Conservation (phyloP, 2,888 invertebrate species). For the Sialis fuliginosa region DNA sequence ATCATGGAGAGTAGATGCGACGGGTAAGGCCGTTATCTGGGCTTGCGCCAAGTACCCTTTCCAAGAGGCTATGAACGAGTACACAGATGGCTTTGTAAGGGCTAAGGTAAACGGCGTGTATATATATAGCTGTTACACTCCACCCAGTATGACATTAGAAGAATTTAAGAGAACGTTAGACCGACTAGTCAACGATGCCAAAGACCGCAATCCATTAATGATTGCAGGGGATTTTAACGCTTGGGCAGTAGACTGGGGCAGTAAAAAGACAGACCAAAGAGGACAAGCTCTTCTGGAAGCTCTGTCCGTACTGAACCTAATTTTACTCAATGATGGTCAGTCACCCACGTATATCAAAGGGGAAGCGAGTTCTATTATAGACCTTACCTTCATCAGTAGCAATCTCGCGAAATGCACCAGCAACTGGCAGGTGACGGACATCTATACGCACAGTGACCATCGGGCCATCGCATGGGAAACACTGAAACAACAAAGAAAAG, state of each 20-base stretch:
- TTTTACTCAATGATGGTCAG: conserved; percentile 7
- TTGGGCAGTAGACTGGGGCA: conserved; percentile 10
- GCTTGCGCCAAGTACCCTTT: not conserved
- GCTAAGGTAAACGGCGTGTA: conserved; percentile 6
- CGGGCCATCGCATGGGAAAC: not conserved
- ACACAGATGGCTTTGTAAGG: conserved; percentile 7
- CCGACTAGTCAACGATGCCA: conserved; percentile 8
- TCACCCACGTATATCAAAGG: conserved; percentile 8
- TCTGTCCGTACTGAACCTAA: conserved; percentile 6
- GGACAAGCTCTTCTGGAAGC: conserved; percentile 8
- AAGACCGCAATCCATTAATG: not conserved
- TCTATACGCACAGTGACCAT: conserved; percentile 1
- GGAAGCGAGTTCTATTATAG: conserved; percentile 9
- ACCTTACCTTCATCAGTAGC: conserved; percentile 10
- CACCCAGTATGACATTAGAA: conserved; percentile 6
- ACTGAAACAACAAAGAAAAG: not conserved
- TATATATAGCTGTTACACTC: conserved; percentile 10
- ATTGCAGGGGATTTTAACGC: conserved; percentile 11
- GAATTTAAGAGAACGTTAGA: conserved; percentile 7
- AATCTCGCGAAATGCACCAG: conserved; percentile 3
- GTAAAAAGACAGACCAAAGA: conserved; percentile 5
- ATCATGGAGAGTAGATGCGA: not conserved
- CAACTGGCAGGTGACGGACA: conserved; percentile 5
- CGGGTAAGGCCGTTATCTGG: not conserved
- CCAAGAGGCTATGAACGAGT: not conserved